Evolutionary conservation across 2,888 invertebrate genomes (phyloP), one percentile per base, ranked within the genome.

Genomic region (Rhagium mordax): DNA sequence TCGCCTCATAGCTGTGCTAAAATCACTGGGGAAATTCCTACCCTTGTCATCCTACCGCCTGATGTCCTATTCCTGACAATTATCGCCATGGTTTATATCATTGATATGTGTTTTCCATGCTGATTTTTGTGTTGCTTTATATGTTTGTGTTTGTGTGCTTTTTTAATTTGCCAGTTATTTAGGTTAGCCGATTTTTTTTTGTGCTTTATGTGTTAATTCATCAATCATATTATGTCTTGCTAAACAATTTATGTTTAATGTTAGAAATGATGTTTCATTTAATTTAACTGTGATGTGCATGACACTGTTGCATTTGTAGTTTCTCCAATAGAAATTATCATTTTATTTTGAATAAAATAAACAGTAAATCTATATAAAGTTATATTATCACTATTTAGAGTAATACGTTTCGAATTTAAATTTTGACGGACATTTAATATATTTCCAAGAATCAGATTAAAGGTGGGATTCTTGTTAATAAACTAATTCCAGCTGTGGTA

Each of bases 1-100:
- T 87, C 85, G 85, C 85, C 86, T 85, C 84, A 85, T 86, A 84
- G 85, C 85, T 87, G 86, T 87, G 86, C 87, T 87, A 87, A 87
- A 85, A 82, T 82, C 84, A 84, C 83, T 83, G 85, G 85, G 84
- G 82, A 81, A 79, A 79, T 74, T 81, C 81, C 74, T 73, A 70
- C 80, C 75, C 74, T 64, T 62, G 49, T 61, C 71, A 66, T 61
- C 74, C 79, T 72, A 62, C 69, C 57, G 64, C 72, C 71, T 75
- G 79, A 79, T 62, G 51, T 71, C 79, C 79, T 73, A 67, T 68
- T 77, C 69, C 71, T 70, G 16, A 76, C 76, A 71, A 70, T 72
- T 79, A 79, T 82, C 80, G 81, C 81, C 82, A 80, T 82, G 81
- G 81, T 81, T 79, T 79, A 74, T 74, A 74, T 78, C 76, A 75